Conservation (phyloP, 2,797 vertebrate species). For the Prionace glauca region DNA sequence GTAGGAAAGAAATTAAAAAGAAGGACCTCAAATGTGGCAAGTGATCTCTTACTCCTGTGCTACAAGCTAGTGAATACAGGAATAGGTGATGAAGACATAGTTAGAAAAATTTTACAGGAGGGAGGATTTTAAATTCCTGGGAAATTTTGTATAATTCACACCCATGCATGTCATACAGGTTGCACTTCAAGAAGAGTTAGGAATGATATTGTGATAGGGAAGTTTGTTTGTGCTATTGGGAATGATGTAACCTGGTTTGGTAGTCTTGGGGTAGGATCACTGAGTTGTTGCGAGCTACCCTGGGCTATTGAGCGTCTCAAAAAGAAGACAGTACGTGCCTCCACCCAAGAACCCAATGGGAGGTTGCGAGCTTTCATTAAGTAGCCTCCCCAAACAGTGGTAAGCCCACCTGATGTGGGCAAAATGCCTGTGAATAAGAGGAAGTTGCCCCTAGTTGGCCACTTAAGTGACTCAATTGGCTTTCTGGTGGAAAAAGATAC, state of each 20-base stretch:
- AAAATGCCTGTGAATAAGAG: no score
- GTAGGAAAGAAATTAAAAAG: not conserved
- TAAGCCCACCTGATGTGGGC: no score
- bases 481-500: no score
- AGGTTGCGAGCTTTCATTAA: no score
- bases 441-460: no score
- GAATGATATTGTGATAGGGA: not conserved
- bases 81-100: not conserved
- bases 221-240: not conserved
- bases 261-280: no score
- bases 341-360: no score
- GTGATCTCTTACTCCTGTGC: not conserved
- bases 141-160: not conserved
- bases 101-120: not conserved
- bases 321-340: no score
- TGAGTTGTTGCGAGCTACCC: no score
- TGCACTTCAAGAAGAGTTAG: not conserved
- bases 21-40: not conserved
- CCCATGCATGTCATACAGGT: not conserved
- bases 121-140: not conserved
- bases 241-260: not conserved
- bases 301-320: no score
- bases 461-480: no score
- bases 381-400: no score
- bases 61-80: not conserved